A percentile compares a stretch with the other conserved stretches of the same genome.
Conservation (phyloP, 2,797 vertebrate genomes). For the Lagodon rhomboides region DNA sequence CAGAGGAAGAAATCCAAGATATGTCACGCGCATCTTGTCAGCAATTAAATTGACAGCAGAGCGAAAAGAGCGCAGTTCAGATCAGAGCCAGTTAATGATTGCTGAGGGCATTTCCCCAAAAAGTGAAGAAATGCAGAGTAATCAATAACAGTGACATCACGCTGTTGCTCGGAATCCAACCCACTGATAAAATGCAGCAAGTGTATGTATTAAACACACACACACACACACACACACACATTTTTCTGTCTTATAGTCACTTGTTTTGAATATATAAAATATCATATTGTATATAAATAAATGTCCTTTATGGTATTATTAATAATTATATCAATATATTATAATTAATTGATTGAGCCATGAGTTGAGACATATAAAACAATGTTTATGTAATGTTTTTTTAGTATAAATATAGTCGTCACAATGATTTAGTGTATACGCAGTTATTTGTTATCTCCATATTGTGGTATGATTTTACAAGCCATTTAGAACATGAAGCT, state of each 20-base stretch:
- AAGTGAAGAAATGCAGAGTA: constrained; percentile 15
- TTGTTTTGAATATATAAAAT: too few relatives aligned
- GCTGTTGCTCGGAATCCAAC: background rate
- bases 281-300: too few relatives aligned
- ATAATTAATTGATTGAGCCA: too few relatives aligned
- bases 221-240: too few relatives aligned
- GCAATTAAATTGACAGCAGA: constrained; percentile 2
- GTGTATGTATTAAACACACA: background rate
- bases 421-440: background rate
- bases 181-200: constrained; percentile 4
- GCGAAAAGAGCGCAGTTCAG: background rate
- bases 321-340: too few relatives aligned
- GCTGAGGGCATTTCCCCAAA: constrained; percentile 3
- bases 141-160: constrained; percentile 1
- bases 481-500: background rate
- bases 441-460: background rate
- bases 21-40: constrained; percentile 43
- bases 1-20: constrained; percentile 56
- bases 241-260: too few relatives aligned
- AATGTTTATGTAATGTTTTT: too few relatives aligned
- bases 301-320: too few relatives aligned
- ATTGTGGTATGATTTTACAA: background rate
- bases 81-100: constrained; percentile 59
- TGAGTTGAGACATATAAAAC: too few relatives aligned
- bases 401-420: too few relatives aligned